Percentiles rank a stretch among this genome's conserved stretches.
These are phyloP conservation scores for Synergus umbraculus DNA, from an alignment of 2,888 invertebrate species.

Conservation along the genomic window DNA sequence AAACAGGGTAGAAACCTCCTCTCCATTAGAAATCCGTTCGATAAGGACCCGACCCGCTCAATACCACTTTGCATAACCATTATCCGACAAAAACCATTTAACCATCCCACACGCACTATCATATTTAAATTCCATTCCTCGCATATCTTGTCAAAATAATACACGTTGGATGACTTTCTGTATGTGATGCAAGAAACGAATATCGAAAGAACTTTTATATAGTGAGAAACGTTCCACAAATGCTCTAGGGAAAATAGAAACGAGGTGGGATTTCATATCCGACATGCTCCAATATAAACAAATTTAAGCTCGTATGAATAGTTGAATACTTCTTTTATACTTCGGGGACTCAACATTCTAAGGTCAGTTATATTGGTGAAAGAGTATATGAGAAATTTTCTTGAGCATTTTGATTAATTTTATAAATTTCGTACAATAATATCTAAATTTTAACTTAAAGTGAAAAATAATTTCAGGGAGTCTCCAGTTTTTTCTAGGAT, in stretches of 20 bases:
- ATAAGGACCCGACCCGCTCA: conserved; percentile 2
- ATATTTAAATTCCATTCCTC: not conserved
- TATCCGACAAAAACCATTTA: not conserved
- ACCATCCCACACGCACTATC: not conserved
- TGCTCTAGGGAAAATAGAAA: not conserved
- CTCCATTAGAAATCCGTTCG: conserved; percentile 6
- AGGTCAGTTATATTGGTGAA: not conserved
- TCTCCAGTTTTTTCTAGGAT: too few relatives aligned
- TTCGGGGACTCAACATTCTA: not conserved
- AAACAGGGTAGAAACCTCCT: conserved; percentile 11
- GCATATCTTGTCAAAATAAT: conserved; percentile 2
- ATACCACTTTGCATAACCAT: conserved; percentile 10
- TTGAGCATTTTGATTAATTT: not conserved
- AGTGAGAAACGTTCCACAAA: not conserved
- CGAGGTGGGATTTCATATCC: not conserved
- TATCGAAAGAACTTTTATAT: not conserved
- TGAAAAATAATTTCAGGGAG: too few relatives aligned
- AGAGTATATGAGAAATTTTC: not conserved
- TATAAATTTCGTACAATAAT: not conserved
- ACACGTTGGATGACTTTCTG: not conserved
- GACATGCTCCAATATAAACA: not conserved
- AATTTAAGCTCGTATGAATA: not conserved
- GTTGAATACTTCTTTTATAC: too few relatives aligned
- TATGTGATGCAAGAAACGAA: not conserved
- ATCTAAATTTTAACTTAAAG: too few relatives aligned